Conservation (phyloP, 1,140 invertebrate species). For the Drosophila simulans region DNA sequence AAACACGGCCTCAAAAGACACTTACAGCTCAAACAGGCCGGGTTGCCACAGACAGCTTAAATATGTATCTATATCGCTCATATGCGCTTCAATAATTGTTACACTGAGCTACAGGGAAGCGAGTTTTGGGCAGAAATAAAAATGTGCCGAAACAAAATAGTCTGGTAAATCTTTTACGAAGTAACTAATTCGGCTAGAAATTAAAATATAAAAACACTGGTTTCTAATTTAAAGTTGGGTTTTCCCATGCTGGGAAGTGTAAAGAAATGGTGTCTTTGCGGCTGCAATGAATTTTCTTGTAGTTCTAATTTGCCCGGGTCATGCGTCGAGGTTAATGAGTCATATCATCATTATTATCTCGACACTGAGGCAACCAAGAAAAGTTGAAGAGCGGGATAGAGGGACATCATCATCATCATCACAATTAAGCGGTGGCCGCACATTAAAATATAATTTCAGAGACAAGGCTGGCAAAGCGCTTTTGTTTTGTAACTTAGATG, state of each 20-base stretch:
- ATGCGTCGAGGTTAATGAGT: conserved; percentile 81
- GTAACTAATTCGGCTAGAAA: too few species aligned
- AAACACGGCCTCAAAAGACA: conserved; percentile 72
- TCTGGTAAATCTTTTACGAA: background rate
- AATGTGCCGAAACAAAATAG: too few species aligned
- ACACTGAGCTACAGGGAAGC: conserved; percentile 27
- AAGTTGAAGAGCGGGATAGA: background rate
- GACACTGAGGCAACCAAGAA: conserved; percentile 39
- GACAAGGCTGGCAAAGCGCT: conserved; percentile 33
- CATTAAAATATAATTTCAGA: conserved; percentile 69
- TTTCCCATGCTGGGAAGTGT: conserved; percentile 13
- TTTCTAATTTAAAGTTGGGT: too few species aligned
- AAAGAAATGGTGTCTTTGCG: conserved; percentile 33
- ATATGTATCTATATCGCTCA: conserved; percentile 36
- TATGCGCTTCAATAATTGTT: conserved; percentile 39
- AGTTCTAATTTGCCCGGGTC: conserved; percentile 80
- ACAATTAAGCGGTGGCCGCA: conserved; percentile 62
- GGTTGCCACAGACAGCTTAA: conserved; percentile 11
- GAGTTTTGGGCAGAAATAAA: background rate
- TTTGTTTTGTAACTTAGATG: conserved; percentile 77
- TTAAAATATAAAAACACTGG: too few species aligned
- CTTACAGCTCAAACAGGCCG: conserved; percentile 39
- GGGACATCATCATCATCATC: conserved; percentile 32
- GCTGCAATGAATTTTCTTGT: conserved; percentile 35
- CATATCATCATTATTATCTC: conserved; percentile 79